Conservation (phyloP, 1,140 invertebrate genomes). For the Drosophila pectinifera region DNA sequence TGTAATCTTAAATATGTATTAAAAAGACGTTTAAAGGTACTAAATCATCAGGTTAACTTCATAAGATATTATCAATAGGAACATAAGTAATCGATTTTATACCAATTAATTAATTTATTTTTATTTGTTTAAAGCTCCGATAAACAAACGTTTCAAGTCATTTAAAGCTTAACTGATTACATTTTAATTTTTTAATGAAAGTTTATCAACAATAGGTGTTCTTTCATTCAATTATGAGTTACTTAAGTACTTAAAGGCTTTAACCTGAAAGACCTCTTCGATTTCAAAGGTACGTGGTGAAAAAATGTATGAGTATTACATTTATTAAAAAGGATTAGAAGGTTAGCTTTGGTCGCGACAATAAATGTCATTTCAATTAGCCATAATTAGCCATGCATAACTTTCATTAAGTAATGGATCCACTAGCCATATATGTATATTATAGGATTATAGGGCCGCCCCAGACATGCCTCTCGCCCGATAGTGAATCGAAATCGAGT, state of each 20-base stretch:
- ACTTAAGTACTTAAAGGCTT: not conserved
- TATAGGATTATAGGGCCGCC: constrained; percentile 1
- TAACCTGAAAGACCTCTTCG: not conserved
- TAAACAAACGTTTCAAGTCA: not conserved
- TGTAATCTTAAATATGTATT: too few species aligned
- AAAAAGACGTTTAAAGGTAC: too few species aligned
- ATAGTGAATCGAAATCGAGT: constrained; percentile 15
- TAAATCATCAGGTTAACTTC: too few species aligned
- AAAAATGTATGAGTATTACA: not conserved
- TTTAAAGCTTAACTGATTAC: not conserved
- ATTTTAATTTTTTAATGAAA: not conserved
- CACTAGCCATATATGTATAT: constrained; percentile 9
- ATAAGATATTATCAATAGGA: too few species aligned
- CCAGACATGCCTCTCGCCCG: constrained; percentile 2
- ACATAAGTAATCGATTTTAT: too few species aligned
- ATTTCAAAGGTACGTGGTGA: too few species aligned
- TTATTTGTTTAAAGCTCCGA: not conserved
- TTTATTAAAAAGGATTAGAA: not conserved
- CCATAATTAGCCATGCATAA: constrained; percentile 2
- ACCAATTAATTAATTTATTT: too few species aligned
- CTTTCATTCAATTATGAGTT: not conserved
- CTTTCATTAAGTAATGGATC: constrained; percentile 9
- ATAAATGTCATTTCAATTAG: constrained; percentile 10
- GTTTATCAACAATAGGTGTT: not conserved
- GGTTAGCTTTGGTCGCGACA: not conserved